Percentiles rank a stretch among this genome's conserved stretches.
phyloP scores from a whole-genome alignment of 1,140 invertebrate genomes.

The Lamellibrachia luymesi region DNA sequence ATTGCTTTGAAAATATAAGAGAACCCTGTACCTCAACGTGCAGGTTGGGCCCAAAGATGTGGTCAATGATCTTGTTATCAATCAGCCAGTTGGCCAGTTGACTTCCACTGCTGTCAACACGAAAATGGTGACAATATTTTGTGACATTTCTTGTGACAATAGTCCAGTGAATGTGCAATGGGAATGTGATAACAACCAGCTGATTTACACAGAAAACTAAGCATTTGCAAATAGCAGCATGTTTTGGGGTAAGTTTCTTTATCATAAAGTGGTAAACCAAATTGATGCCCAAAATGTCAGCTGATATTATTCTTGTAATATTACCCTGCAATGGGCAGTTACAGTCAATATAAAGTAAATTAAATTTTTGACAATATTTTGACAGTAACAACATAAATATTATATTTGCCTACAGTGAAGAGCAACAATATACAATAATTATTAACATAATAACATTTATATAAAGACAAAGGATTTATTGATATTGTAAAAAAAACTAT shows the following conservation, averaged over 20 bases:
- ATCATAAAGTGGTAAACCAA: too few species aligned
- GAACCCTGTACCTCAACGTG: slow-evolving; percentile 78
- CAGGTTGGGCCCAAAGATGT: slow-evolving; percentile 92
- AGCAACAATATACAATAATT: not conserved
- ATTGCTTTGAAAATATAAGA: not conserved
- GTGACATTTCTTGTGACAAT: not conserved
- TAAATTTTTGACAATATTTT: not conserved
- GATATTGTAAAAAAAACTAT: not conserved
- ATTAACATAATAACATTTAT: not conserved
- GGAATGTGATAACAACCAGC: not conserved
- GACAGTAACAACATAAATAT: not conserved
- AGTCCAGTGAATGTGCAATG: not conserved
- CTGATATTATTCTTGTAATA: too few species aligned
- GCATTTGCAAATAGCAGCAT: too few species aligned
- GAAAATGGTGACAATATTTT: not conserved
- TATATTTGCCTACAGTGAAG: not conserved
- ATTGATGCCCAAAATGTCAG: too few species aligned
- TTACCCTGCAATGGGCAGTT: too few species aligned
- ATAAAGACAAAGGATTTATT: not conserved
- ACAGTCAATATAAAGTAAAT: too few species aligned
- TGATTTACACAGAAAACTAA: not conserved
- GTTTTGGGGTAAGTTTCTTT: too few species aligned
- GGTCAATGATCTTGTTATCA: slow-evolving; percentile 87
- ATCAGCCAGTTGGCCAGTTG: slow-evolving; percentile 84
- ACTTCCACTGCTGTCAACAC: slow-evolving; percentile 65